Base-by-base conservation (phyloP, 2,888 invertebrate species). In the Microctonus aethiopoides region DNA sequence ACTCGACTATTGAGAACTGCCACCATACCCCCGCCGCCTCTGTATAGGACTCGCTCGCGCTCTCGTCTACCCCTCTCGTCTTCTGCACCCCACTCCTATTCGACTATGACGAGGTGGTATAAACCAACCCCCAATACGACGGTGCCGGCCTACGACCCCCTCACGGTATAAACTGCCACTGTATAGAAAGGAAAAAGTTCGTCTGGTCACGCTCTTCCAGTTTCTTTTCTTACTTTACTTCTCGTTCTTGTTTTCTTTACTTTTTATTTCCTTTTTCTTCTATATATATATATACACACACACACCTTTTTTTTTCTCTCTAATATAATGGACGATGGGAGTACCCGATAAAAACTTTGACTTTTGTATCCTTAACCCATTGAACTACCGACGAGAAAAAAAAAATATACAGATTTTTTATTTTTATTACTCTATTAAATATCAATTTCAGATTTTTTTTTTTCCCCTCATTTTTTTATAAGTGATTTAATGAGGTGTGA, bases 1-100 rank as follows among this genome's bases (percentile, higher is more conserved):
- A 81, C 78, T 79, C 54, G 62, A 63, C 52, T 62, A 46, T 62
- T 67, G n/a, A 62, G 64, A 61, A 70, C 66, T 69, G 67, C 26
- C 57, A 24, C 64, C 59, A 60, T 71, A 68, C 59, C 67, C 67
- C 67, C 20, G 63, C 32, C 70, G 20, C 57, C 67, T 72, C 52
- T 69, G 46, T 70, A 46, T 70, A 61, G 56, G 61, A 56, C 60
- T 65, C 60, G 57, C 68, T 34, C 60, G 20, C 24, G 16, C 59
- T 26, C 29, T 46, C 51, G 51, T 60, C 60, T 34, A 57, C 61
- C n/a, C 29, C 64, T 20, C 32, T 56, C 51, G 29, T 57, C 56
- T 54, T 51, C 20, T 13, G 22, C 22, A 2, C 51, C 63, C 36
- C 32, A 46, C 46, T 51, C 61, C 11, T 41, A 59, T 20, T n/a